Evolutionary conservation across 2,113 vertebrate species (phyloP).

Genomic region (Takifugu bimaculatus): DNA sequence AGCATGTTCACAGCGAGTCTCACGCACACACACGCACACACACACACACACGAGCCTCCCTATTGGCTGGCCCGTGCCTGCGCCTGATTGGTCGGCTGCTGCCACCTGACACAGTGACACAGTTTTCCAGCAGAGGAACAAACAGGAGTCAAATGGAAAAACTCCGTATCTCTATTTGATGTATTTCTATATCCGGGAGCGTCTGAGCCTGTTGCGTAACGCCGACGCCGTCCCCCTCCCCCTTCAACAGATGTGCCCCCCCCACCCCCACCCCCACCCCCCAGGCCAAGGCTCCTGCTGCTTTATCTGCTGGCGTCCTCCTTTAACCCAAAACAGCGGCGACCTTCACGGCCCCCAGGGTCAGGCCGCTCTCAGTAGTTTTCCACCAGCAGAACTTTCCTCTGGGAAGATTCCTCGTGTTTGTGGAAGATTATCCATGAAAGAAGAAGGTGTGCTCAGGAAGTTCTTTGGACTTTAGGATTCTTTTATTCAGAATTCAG

Average conservation of each 20-base stretch:
- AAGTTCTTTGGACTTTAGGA: neutral
- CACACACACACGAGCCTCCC: slow-evolving; percentile 2
- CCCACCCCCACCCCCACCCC: slow-evolving; percentile 5
- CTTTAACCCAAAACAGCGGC: slow-evolving; percentile 30
- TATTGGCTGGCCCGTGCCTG: slow-evolving; percentile 54
- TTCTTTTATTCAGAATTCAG: neutral
- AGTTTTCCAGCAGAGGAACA: slow-evolving; percentile 32
- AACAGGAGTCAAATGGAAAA: no score
- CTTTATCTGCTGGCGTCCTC: slow-evolving; percentile 29
- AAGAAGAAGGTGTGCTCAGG: no score
- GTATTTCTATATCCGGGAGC: no score
- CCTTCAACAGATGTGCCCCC: neutral
- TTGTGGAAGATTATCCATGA: no score
- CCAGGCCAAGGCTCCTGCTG: slow-evolving; percentile 4
- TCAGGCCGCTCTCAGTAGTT: neutral
- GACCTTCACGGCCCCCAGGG: slow-evolving; percentile 3
- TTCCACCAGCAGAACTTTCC: no score
- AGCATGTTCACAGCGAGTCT: slow-evolving; percentile 14
- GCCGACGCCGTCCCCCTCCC: neutral
- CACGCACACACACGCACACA: slow-evolving; percentile 18
- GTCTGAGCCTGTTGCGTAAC: no score
- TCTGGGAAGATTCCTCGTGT: no score
- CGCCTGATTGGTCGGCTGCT: slow-evolving; percentile 45
- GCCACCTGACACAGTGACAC: slow-evolving; percentile 67
- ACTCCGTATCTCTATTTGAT: no score